Conservation (phyloP, 2,797 vertebrate species). For the Lagorchestes hirsutus region DNA sequence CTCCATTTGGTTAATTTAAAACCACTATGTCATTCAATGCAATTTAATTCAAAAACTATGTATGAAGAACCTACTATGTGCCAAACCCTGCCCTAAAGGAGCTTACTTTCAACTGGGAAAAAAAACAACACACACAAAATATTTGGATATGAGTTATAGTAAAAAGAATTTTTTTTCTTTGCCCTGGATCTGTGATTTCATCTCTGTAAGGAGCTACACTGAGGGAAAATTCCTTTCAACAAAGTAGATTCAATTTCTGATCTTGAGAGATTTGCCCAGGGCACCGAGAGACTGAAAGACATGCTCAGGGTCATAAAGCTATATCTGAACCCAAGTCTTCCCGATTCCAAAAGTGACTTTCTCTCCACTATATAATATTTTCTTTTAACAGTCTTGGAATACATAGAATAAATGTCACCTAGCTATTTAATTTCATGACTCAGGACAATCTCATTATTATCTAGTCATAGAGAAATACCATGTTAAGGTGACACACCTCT, state of each 20-base stretch:
- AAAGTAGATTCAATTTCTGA: background rate
- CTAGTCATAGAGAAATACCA: background rate
- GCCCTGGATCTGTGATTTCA: background rate
- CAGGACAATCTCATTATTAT: background rate
- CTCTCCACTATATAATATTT: background rate
- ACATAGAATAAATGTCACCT: background rate
- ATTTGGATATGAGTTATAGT: background rate
- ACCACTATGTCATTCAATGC: background rate
- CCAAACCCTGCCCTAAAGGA: background rate
- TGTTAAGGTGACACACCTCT: background rate
- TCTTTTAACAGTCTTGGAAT: background rate
- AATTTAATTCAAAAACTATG: background rate
- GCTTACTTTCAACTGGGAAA: background rate
- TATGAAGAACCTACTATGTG: background rate
- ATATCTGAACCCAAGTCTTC: background rate
- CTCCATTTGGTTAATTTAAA: background rate
- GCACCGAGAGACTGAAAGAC: background rate
- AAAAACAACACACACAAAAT: background rate
- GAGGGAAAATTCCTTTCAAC: background rate
- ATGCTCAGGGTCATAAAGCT: background rate
- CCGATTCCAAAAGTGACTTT: background rate
- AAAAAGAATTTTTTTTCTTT: background rate
- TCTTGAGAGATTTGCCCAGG: background rate
- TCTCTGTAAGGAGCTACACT: background rate
- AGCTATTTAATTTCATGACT: background rate